These are phyloP conservation scores for Trilocha varians DNA, from an alignment of 2,888 invertebrate species.

Conservation along the genomic window DNA sequence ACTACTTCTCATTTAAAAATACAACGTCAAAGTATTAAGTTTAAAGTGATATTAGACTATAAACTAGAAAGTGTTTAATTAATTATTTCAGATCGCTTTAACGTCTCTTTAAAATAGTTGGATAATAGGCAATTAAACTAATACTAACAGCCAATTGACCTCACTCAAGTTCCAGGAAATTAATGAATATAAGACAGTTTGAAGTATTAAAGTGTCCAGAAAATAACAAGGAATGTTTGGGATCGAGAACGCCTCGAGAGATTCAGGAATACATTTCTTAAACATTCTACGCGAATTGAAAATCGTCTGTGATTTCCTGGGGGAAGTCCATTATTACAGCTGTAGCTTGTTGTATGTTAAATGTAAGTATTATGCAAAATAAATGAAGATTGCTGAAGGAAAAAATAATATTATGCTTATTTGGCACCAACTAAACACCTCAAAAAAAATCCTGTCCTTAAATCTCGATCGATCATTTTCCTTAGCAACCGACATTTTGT, in stretches of 20 bases:
- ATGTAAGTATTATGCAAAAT: too few species aligned
- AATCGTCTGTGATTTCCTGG: conserved; percentile 25
- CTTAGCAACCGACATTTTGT: too few species aligned
- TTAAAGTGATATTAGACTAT: too few species aligned
- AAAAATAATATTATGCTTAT: too few species aligned
- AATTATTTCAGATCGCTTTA: neutral
- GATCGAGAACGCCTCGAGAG: conserved; percentile 13
- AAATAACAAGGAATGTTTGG: conserved; percentile 12
- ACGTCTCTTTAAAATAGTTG: neutral
- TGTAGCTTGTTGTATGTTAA: conserved; percentile 8
- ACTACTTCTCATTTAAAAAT: too few species aligned
- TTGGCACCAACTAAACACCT: too few species aligned
- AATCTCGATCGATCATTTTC: too few species aligned
- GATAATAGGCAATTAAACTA: neutral
- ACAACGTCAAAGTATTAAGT: too few species aligned
- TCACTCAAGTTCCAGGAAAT: neutral
- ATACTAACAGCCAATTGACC: neutral
- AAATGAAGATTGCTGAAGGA: too few species aligned
- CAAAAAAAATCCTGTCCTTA: too few species aligned
- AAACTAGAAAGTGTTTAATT: too few species aligned
- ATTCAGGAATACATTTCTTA: conserved; percentile 22
- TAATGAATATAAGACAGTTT: neutral
- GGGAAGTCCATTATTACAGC: conserved; percentile 25
- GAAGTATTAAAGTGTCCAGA: neutral
- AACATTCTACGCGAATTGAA: conserved; percentile 25